Base-by-base conservation (phyloP, 92 coral and sea anemone species). In the Scolanthus callimorphus region DNA sequence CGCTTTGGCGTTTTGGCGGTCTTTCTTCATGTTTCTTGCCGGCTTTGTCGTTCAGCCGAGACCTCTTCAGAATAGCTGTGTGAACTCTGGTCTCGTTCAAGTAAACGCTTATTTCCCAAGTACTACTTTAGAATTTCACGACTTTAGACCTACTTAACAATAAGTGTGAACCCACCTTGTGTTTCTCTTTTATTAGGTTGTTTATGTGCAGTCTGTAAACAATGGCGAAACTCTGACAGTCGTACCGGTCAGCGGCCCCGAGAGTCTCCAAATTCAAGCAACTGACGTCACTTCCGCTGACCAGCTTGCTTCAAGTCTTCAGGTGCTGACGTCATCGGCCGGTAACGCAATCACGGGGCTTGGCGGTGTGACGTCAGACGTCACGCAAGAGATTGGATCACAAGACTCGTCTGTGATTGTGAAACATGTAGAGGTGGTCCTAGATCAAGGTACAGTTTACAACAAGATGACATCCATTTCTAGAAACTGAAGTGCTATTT, bases 161-260 rank as follows among this genome's bases (percentile, higher is more conserved):
- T n/a, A n/a, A n/a, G n/a, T n/a, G n/a, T n/a, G n/a, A n/a, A n/a
- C n/a, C n/a, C n/a, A n/a, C n/a, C n/a, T n/a, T n/a, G n/a, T n/a
- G 43, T 6, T 34, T 34, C 15, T 20, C 23, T 46, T 4, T 46
- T 4, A 49, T 21, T 65, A 87, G 95, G 95, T 87, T 30, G 95
- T 87, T 20, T 87, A 83, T 54, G 95, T 87, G 17, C 95, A 87
- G 75, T 87, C 95, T 20, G 70, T 83, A 56, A 83, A 82, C 48
- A 82, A 59, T 51, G 85, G 82, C 25, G 85, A 82, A 39, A 78
- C 95, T 1, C 74, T 87, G 22, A 74, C 95, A 20, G 95, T 87
- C 30, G 81, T 83, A 25, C 95, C 95, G 11, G 67, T 83, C 24
- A 83, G 85, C 63, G 80, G 84, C 21, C 25, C 95, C 0, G 79